Evolutionary conservation across 2,888 invertebrate genomes (phyloP), one percentile per base, ranked within the genome.

Genomic region (Amiota minor): DNA sequence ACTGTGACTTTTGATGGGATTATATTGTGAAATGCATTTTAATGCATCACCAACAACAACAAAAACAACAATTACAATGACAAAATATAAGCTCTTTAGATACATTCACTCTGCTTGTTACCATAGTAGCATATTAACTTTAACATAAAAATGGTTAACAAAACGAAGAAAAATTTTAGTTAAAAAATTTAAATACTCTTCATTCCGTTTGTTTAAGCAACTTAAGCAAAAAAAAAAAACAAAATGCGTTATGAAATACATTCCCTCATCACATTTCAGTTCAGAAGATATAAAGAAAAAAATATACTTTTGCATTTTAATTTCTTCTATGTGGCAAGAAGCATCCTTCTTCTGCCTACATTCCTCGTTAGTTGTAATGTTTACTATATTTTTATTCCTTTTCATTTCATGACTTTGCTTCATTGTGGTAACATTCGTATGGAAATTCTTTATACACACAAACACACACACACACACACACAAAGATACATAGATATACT

Each of bases 251-350:
- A 59, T 59, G 59, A 18, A 59, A 59, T 59, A 20, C 16, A 18
- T 59, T 20, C 23, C n/a, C 20, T 59, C 59, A 59, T 59, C 59
- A 20, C 20, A 18, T 59, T 59, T 59, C 18, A 20, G 20, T 20
- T 35, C 6, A 35, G 35, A 35, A 8, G 35, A 6, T 2, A 35
- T 2, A 53, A 53, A 9, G 53, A n/a, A 53, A 12, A 20, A 67
- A 67, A 49, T 50, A 49, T 50, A 0, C 50, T 49, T 67, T 67
- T 67, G 67, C 67, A 67, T 67, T 67, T 67, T 67, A 67, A 67
- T 67, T 67, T 67, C 50, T 67, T 67, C 4, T 20, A 49, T 53
- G 53, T 50, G 53, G 53, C 14, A 3, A 50, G 53, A 8, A 12
- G 53, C 53, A 50, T 12, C 53, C 53, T 12, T 6, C 49, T 10